Percentiles rank a stretch among this genome's conserved stretches.
These are phyloP conservation scores for Melanotaenia maccullochi DNA, from an alignment of 2,797 vertebrate genomes.

Conservation along the genomic window DNA sequence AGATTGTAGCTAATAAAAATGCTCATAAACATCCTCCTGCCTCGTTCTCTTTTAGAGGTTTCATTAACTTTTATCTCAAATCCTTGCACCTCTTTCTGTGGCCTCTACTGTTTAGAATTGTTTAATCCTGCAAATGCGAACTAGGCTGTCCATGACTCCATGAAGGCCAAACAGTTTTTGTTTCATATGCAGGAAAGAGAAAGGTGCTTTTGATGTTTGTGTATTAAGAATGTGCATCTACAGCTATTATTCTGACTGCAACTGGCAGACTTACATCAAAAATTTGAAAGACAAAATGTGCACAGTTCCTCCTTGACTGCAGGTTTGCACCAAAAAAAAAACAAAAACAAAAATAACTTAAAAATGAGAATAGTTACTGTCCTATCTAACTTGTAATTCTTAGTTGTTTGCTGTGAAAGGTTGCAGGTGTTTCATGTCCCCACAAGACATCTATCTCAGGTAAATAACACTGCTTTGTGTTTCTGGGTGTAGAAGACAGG, in stretches of 20 bases:
- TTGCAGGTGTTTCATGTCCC: constrained; percentile 15
- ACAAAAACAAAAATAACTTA: too few species aligned
- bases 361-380: constrained; percentile 19
- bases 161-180: constrained; percentile 16
- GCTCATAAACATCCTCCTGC: not conserved
- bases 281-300: not conserved
- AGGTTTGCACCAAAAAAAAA: constrained; percentile 10
- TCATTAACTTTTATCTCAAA: constrained; percentile 4
- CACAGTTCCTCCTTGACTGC: not conserved
- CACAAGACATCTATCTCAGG: not conserved
- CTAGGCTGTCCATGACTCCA: not conserved
- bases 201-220: constrained; percentile 1
- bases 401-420: not conserved
- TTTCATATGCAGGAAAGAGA: constrained; percentile 22
- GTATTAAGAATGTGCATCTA: not conserved
- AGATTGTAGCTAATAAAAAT: not conserved
- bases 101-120: constrained; percentile 1
- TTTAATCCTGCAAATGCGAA: constrained; percentile 15
- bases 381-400: constrained; percentile 5
- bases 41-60: not conserved
- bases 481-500: constrained; percentile 14
- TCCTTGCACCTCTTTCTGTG: not conserved
- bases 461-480: constrained; percentile 32
- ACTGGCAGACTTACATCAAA: constrained; percentile 13
- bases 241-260: not conserved